Conservation (phyloP, 1,140 invertebrate species). For the Proctacanthus coquilletti region DNA sequence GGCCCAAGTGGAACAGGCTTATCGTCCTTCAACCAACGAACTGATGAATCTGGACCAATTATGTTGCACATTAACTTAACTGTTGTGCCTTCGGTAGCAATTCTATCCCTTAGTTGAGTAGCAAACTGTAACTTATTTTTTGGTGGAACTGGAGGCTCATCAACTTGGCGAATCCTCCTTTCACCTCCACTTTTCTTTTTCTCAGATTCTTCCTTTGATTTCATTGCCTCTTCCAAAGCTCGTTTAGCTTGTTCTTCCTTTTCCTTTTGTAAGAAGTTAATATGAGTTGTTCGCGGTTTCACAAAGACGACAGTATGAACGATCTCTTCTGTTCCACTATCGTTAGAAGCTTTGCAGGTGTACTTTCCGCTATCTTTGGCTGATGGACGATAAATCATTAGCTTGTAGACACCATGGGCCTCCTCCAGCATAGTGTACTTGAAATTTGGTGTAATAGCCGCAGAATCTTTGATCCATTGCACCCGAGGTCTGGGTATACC, state of each 20-base stretch:
- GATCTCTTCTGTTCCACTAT: constrained; percentile 42
- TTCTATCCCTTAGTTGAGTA: constrained; percentile 61
- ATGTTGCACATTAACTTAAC: constrained; percentile 73
- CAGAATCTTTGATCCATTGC: constrained; percentile 23
- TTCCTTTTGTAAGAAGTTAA: constrained; percentile 23
- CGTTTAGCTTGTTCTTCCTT: constrained; percentile 18
- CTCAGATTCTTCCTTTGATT: constrained; percentile 23
- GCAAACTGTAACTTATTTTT: constrained; percentile 43
- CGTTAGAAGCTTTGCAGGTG: constrained; percentile 44
- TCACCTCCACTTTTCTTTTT: constrained; percentile 20
- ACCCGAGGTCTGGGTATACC: constrained; percentile 23
- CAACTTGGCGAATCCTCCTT: constrained; percentile 12
- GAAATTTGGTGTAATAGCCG: constrained; percentile 24
- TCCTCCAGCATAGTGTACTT: constrained; percentile 29
- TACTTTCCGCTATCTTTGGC: constrained; percentile 43
- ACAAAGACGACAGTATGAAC: constrained; percentile 24
- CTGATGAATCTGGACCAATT: constrained; percentile 57
- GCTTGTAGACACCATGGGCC: constrained; percentile 27
- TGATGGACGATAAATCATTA: constrained; percentile 43
- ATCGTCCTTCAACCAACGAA: constrained; percentile 75
- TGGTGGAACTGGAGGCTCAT: constrained; percentile 18
- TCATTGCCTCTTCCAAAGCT: constrained; percentile 21
- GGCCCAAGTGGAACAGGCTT: constrained; percentile 24
- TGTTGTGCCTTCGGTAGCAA: constrained; percentile 53
- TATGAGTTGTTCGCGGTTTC: constrained; percentile 23